These are phyloP conservation scores for Crossaster papposus DNA, from an alignment of 53 echinoderm and acorn worm genomes.

Conservation along the genomic window DNA sequence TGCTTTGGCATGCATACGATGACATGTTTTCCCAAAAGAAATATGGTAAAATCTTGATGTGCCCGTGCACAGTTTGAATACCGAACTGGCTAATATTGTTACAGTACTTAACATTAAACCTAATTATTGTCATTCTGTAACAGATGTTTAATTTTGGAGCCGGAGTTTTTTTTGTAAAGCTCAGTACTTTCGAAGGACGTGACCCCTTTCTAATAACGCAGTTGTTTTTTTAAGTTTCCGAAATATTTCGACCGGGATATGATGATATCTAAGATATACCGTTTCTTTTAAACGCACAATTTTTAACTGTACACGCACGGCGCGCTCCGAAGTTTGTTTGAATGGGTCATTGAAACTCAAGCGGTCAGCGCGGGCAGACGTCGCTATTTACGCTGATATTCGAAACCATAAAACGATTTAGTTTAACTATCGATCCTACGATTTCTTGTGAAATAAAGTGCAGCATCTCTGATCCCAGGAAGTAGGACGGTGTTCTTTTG, in stretches of 20 bases:
- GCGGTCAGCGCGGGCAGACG: neutral
- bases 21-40: no score
- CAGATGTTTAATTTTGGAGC: no score
- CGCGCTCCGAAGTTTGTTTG: neutral
- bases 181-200: neutral
- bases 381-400: neutral
- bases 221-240: neutral
- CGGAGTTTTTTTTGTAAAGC: neutral
- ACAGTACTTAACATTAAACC: no score
- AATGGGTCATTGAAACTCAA: neutral
- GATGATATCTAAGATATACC: no score
- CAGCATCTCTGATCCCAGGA: neutral
- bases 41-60: no score
- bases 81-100: no score
- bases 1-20: no score
- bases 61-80: no score
- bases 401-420: constrained; percentile 4
- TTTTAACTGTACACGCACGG: no score
- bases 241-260: neutral
- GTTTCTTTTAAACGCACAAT: no score
- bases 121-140: no score
- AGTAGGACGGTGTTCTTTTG: neutral
- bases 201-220: neutral
- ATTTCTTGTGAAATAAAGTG: constrained; percentile 25
- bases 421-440: constrained; percentile 21